Conservation (phyloP, 2,888 invertebrate genomes). For the Drosophila lutescens region DNA sequence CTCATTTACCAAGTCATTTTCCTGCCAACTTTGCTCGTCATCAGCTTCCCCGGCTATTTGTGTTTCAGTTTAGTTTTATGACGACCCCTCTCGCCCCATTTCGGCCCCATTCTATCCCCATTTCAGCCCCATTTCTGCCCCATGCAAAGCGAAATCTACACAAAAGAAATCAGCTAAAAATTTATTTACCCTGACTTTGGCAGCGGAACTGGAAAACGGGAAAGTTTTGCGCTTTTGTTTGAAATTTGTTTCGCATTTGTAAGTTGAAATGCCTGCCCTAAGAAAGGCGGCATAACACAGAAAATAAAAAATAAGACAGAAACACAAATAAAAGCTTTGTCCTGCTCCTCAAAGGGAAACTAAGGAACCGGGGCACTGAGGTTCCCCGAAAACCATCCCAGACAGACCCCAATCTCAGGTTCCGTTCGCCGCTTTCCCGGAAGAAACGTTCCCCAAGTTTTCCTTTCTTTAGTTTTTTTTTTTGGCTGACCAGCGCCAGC, state of each 20-base stretch:
- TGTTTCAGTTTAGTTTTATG: constrained; percentile 75
- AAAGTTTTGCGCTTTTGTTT: constrained; percentile 77
- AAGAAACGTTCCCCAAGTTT: constrained; percentile 20
- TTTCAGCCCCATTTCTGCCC: constrained; percentile 15
- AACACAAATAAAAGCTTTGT: constrained; percentile 68
- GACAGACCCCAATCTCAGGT: constrained; percentile 30
- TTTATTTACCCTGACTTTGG: constrained; percentile 62
- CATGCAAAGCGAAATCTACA: constrained; percentile 66
- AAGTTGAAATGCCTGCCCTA: constrained; percentile 72
- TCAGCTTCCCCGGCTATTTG: constrained; percentile 58
- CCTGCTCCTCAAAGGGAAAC: constrained; percentile 26
- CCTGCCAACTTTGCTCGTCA: constrained; percentile 61
- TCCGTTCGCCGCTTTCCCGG: constrained; percentile 24
- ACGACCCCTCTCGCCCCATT: constrained; percentile 13
- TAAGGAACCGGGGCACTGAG: constrained; percentile 10
- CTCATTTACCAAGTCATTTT: constrained; percentile 78
- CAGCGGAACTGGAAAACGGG: constrained; percentile 36
- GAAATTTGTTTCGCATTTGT: constrained; percentile 80
- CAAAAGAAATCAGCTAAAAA: constrained; percentile 75
- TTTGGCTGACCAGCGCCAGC: constrained; percentile 19
- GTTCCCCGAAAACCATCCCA: constrained; percentile 4
- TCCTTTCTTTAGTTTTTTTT: constrained; percentile 19
- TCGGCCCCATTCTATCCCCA: constrained; percentile 10
- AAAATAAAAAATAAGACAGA: constrained; percentile 41
- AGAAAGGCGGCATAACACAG: constrained; percentile 23